These are phyloP conservation scores for Montipora efflorescens DNA, from an alignment of 64 coral and sea anemone species.

Conservation along the genomic window DNA sequence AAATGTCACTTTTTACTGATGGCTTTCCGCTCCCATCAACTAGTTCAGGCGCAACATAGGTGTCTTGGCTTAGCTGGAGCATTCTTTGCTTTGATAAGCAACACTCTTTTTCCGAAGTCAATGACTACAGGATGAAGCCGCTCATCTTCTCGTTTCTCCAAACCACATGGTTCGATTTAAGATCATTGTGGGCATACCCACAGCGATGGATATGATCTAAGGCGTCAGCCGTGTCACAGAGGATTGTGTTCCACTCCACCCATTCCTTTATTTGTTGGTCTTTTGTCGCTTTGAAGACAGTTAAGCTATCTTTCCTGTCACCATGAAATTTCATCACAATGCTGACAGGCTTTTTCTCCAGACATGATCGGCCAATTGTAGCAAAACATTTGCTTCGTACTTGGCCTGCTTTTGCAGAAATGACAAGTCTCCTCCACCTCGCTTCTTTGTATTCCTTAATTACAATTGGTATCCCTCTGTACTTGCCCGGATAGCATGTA, in stretches of 20 bases:
- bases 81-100: no score
- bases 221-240: constrained; percentile 8
- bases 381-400: not conserved
- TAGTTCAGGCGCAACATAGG: no score
- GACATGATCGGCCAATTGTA: constrained; percentile 13
- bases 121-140: no score
- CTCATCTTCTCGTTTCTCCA: no score
- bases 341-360: constrained; percentile 19
- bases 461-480: not conserved
- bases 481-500: constrained; percentile 17
- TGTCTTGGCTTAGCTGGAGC: no score
- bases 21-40: no score
- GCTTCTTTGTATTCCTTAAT: constrained; percentile 31
- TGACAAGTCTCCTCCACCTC: not conserved
- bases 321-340: constrained; percentile 52
- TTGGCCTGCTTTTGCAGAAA: not conserved
- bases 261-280: not conserved
- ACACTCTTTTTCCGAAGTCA: no score
- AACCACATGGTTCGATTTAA: not conserved
- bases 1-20: no score
- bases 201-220: constrained; percentile 21
- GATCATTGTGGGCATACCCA: constrained; percentile 33
- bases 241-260: constrained; percentile 6
- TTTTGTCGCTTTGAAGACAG: constrained; percentile 57
- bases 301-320: constrained; percentile 4